Percentiles rank a stretch among this genome's conserved stretches.
Evolutionary conservation across 2,797 vertebrate genomes (phyloP).

Genomic region (Thunnus albacares): DNA sequence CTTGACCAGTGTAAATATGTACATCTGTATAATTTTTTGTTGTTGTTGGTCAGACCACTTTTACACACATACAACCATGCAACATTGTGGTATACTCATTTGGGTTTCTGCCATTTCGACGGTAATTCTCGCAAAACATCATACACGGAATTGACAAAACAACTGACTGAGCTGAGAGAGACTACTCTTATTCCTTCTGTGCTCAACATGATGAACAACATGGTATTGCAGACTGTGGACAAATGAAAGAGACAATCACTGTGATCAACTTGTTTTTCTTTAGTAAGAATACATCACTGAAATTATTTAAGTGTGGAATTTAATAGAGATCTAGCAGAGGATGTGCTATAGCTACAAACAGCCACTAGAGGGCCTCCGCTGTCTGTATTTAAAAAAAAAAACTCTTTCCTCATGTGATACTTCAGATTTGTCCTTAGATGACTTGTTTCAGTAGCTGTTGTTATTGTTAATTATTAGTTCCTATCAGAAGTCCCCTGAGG

Average conservation of each 20-base stretch:
- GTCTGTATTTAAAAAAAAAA: background rate
- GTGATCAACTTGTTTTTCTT: background rate
- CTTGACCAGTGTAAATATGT: background rate
- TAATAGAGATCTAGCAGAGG: background rate
- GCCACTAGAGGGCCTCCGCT: constrained; percentile 58
- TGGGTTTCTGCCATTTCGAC: background rate
- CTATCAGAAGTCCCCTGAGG: background rate
- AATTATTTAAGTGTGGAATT: background rate
- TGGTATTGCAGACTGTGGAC: background rate
- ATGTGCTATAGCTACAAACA: background rate
- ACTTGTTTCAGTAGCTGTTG: background rate
- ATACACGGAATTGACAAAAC: background rate
- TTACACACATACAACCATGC: background rate
- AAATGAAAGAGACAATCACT: background rate
- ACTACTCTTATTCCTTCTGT: background rate
- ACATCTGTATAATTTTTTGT: background rate
- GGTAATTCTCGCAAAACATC: background rate
- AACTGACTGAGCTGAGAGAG: background rate
- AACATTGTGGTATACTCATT: background rate
- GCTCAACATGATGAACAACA: background rate
- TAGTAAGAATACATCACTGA: background rate
- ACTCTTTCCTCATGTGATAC: background rate
- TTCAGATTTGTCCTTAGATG: background rate
- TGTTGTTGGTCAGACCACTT: background rate
- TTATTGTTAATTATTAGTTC: constrained; percentile 4